Base-by-base conservation (phyloP, 2,888 invertebrate genomes). In the Encarsia formosa region DNA sequence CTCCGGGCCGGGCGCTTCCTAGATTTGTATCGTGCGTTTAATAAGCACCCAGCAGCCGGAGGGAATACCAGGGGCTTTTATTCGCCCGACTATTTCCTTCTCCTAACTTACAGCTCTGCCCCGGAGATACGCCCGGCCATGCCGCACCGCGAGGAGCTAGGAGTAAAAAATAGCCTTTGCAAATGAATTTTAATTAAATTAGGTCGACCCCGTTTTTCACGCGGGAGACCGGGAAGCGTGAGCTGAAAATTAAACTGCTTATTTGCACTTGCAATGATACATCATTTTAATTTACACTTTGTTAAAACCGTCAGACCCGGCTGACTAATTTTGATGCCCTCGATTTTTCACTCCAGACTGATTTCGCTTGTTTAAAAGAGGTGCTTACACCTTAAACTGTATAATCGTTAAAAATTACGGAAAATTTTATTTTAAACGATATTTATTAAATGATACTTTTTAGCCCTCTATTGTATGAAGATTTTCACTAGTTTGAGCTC, bases 21-120 rank as follows among this genome's bases (percentile, higher is more conserved):
- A 47, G 38, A 39, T 53, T 54, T 54, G 54, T 49, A 56, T 59
- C 59, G 58, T 56, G 55, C 51, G 47, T 53, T 61, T 58, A 57
- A 59, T 61, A 61, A 61, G n/a, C n/a, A n/a, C 56, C 58, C 45
- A 24, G 50, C 48, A 48, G n/a, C 26, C 41, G 23, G 44, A 8
- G n/a, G n/a, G 41, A 61, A 57, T 53, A 54, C 52, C 19, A 52
- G 31, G 13, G 11, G 3, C 31, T 48, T 59, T 61, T 59, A 59
- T 56, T 58, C 51, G 54, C 37, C n/a, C 53, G 40, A 52, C 55
- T 54, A 59, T 59, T 56, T 59, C 49, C 57, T 45, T 45, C 37
- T 31, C 26, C 26, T 52, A 52, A 56, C 38, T 56, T 52, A 54
- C 50, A 46, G 38, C 26, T 22, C 44, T 49, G 45, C 44, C 45